Evolutionary conservation across 2,113 vertebrate species (phyloP).

Genomic region (Catharus minimus): DNA sequence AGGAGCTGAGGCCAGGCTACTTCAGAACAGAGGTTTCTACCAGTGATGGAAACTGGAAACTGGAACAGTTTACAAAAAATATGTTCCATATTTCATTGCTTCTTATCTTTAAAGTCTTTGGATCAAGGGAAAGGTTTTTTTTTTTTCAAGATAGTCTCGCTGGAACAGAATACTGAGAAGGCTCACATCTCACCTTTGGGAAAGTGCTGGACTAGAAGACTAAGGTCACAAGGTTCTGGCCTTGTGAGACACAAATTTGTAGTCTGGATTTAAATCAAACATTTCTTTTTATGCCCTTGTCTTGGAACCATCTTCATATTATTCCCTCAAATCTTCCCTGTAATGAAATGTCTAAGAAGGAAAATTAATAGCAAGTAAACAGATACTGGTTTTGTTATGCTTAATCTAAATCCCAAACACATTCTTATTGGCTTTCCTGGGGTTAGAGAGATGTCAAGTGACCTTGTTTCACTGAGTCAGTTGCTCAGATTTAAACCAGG

Average conservation of each 20-base stretch:
- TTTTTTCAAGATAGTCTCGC: background rate
- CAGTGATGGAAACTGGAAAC: background rate
- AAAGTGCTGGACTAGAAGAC: background rate
- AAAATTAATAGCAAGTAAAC: background rate
- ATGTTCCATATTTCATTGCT: background rate
- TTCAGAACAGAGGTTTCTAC: background rate
- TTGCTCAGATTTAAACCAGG: background rate
- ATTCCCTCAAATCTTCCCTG: background rate
- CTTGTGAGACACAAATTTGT: background rate
- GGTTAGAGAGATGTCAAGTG: background rate
- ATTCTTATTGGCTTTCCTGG: background rate
- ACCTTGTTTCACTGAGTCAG: conserved; percentile 1
- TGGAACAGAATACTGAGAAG: background rate
- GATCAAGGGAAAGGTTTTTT: background rate
- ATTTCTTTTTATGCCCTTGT: background rate
- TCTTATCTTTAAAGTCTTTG: background rate
- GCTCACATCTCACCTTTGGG: background rate
- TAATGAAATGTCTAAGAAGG: background rate
- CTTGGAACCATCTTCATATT: background rate
- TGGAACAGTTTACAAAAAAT: background rate
- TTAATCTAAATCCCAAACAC: background rate
- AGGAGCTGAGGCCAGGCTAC: background rate
- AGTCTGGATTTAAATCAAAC: background rate
- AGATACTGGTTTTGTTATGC: background rate
- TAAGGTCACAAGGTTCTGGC: background rate